Conservation (phyloP, 2,113 vertebrate species). For the Caretta caretta region DNA sequence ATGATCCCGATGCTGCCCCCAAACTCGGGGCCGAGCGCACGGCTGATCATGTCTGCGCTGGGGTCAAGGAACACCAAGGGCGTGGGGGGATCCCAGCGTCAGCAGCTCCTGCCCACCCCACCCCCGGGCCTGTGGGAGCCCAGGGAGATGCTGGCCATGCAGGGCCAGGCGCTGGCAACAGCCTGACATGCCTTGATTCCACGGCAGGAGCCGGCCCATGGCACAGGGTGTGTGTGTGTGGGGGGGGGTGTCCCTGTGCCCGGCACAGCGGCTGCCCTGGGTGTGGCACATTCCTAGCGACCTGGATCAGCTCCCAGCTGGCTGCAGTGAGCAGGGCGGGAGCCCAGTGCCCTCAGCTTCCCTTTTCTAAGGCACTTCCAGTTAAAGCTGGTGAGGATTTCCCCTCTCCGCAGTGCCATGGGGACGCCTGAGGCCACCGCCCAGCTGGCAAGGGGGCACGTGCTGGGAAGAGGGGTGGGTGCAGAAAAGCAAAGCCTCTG, state of each 20-base stretch:
- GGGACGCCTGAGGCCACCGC: neutral
- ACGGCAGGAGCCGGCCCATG: too few relatives aligned
- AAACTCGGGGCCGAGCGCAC: constrained; percentile 91
- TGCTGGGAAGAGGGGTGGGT: neutral
- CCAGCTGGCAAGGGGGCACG: neutral
- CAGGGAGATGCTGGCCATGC: neutral
- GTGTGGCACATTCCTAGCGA: neutral
- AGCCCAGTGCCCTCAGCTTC: too few relatives aligned
- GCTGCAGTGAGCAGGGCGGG: neutral
- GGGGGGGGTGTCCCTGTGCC: neutral
- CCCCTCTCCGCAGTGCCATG: neutral
- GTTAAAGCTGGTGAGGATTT: neutral
- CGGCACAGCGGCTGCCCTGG: neutral
- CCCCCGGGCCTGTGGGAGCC: neutral
- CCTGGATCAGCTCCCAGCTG: neutral
- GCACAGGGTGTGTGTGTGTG: too few relatives aligned
- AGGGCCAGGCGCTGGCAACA: neutral
- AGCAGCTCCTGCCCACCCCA: neutral
- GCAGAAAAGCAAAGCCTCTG: neutral
- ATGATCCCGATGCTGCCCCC: constrained; percentile 93
- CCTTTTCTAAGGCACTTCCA: neutral
- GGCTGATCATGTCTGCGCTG: constrained; percentile 91
- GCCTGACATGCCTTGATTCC: neutral
- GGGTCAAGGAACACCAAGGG: constrained; percentile 60
- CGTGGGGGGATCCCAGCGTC: neutral